phyloP scores from a whole-genome alignment of 2,113 vertebrate species.

The Callionymus lyra region DNA sequence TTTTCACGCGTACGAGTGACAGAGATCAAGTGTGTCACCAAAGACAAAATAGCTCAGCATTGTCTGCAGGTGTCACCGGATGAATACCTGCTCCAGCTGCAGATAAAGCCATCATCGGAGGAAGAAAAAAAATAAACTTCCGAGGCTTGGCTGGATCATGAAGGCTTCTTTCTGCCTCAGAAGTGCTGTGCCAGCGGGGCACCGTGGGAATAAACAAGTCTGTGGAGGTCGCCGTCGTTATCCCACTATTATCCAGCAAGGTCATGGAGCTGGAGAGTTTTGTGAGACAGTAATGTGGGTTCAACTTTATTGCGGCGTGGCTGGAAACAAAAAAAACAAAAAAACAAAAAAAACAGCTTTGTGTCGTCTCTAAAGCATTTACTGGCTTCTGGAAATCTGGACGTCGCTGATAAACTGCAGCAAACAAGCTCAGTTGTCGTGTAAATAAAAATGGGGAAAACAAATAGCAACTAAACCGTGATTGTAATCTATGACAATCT shows the following conservation, averaged over 20 bases:
- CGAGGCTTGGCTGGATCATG: slow-evolving; percentile 26
- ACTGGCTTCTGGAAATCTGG: slow-evolving; percentile 8
- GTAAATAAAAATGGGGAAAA: too few species aligned
- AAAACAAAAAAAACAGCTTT: background rate
- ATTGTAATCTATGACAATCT: too few species aligned
- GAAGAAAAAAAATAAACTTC: slow-evolving; percentile 22
- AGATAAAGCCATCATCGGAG: slow-evolving; percentile 29
- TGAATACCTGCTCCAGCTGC: background rate
- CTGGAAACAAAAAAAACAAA: slow-evolving; percentile 2
- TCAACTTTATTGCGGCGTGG: slow-evolving; percentile 5
- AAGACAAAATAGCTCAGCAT: too few species aligned
- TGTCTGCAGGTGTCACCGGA: too few species aligned
- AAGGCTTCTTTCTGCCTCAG: slow-evolving; percentile 28
- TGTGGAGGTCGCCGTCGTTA: slow-evolving; percentile 28
- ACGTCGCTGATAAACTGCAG: slow-evolving; percentile 1
- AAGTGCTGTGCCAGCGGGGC: slow-evolving; percentile 31
- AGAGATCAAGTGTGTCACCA: too few species aligned
- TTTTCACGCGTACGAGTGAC: too few species aligned
- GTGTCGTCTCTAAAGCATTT: slow-evolving; percentile 6
- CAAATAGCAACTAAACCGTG: too few species aligned
- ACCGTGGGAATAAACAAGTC: slow-evolving; percentile 34
- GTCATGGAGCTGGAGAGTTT: slow-evolving; percentile 27
- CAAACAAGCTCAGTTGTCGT: too few species aligned
- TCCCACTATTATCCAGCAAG: slow-evolving; percentile 35
- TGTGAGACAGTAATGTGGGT: slow-evolving; percentile 10